Percentiles rank a stretch among this genome's conserved stretches.
phyloP scores from a whole-genome alignment of 1,140 invertebrate species.

The Aphelenchoides besseyi region DNA sequence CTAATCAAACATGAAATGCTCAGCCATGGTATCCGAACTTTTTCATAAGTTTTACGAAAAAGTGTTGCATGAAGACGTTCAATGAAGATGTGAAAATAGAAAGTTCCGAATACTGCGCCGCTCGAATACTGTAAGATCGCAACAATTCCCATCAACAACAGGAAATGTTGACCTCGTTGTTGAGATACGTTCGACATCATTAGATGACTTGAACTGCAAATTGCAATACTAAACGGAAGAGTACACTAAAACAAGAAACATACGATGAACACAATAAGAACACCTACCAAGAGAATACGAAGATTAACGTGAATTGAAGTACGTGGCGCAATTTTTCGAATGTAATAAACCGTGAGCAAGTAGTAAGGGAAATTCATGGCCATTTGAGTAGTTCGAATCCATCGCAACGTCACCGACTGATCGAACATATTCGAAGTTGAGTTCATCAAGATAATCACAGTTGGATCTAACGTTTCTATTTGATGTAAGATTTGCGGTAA shows the following conservation, averaged over 20 bases:
- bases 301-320: constrained; percentile 3
- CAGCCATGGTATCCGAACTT: not conserved
- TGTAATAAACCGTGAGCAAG: not conserved
- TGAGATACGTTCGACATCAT: not conserved
- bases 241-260: not conserved
- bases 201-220: not conserved
- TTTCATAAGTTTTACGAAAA: not conserved
- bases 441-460: too few relatives aligned
- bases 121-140: not conserved
- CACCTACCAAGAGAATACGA: not conserved
- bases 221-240: not conserved
- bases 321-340: not conserved
- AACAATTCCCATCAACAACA: not conserved
- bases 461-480: too few relatives aligned
- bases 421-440: not conserved
- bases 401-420: not conserved
- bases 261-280: not conserved
- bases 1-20: not conserved
- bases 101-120: not conserved
- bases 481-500: too few relatives aligned
- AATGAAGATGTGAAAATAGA: constrained; percentile 1
- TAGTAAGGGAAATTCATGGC: not conserved
- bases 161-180: not conserved
- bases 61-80: not conserved
- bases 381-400: not conserved